A percentile compares a stretch with the other conserved stretches of the same genome.
Evolutionary conservation across 2,888 invertebrate genomes (phyloP).

Genomic region (Pasiphila rectangulata): DNA sequence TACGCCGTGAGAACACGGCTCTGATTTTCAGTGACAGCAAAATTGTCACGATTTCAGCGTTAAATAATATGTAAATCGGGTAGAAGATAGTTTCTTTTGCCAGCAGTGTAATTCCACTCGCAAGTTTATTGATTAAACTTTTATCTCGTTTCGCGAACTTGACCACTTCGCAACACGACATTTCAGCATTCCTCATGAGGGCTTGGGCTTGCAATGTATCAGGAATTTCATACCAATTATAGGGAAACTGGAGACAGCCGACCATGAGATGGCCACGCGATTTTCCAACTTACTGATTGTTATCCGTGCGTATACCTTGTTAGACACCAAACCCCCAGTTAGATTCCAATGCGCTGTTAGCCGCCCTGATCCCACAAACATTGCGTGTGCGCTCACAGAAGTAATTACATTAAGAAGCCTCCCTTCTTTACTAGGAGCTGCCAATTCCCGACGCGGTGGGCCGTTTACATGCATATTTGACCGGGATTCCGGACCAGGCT

Average conservation of each 20-base stretch:
- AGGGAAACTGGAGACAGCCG: background rate
- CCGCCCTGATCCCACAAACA: slow-evolving; percentile 34
- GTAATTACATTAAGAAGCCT: slow-evolving; percentile 60
- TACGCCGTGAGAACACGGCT: no score
- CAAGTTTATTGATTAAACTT: background rate
- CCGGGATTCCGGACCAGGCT: slow-evolving; percentile 41
- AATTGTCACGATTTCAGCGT: no score
- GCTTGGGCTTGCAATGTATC: background rate
- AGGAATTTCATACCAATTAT: slow-evolving; percentile 7
- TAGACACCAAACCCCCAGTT: slow-evolving; percentile 16
- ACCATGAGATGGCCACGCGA: background rate
- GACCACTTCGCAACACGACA: background rate
- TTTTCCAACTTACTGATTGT: background rate
- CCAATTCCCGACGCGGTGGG: slow-evolving; percentile 52
- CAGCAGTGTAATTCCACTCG: background rate
- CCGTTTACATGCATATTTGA: slow-evolving; percentile 64
- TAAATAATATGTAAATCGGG: no score
- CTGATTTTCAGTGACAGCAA: no score
- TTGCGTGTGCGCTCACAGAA: slow-evolving; percentile 39
- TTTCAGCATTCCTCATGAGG: slow-evolving; percentile 3
- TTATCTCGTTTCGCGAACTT: background rate
- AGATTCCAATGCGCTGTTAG: slow-evolving; percentile 35
- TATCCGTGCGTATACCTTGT: slow-evolving; percentile 8
- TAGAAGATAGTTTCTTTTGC: background rate
- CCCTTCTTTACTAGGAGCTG: slow-evolving; percentile 50